Evolutionary conservation across 2,797 vertebrate species (phyloP).

Genomic region (Hyperoplus lanceolatus): DNA sequence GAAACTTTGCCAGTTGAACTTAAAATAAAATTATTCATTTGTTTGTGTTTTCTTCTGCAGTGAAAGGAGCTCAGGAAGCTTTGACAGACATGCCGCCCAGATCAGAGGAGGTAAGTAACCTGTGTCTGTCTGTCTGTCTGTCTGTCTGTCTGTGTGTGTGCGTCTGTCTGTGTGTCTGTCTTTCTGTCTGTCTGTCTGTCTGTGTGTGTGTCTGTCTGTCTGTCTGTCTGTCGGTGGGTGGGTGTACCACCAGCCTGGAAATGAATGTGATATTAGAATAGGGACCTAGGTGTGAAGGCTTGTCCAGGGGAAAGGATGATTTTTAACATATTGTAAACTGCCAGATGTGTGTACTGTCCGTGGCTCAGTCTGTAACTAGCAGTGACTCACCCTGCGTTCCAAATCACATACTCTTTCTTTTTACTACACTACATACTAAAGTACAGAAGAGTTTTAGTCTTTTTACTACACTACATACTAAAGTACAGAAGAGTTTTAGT

Average conservation of each 20-base stretch:
- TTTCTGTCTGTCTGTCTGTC: slow-evolving; percentile 3
- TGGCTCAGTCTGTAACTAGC: not conserved
- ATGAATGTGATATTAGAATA: slow-evolving; percentile 36
- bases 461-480: too few species aligned
- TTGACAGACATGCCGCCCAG: slow-evolving; percentile 96
- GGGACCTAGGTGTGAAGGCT: slow-evolving; percentile 50
- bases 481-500: too few species aligned
- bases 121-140: not conserved
- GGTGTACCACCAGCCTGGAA: slow-evolving; percentile 22
- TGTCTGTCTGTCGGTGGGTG: slow-evolving; percentile 9
- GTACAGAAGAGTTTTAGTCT: too few species aligned
- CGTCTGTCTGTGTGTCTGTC: too few species aligned
- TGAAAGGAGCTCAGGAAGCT: slow-evolving; percentile 90
- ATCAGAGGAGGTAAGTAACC: slow-evolving; percentile 89
- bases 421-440: too few species aligned
- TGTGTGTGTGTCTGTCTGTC: slow-evolving; percentile 1
- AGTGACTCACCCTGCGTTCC: too few species aligned
- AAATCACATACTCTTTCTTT: too few species aligned
- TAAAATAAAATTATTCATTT: not conserved
- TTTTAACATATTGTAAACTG: slow-evolving; percentile 21
- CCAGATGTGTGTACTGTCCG: slow-evolving; percentile 17
- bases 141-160: slow-evolving; percentile 17
- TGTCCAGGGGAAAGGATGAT: slow-evolving; percentile 33
- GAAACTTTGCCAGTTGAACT: too few species aligned
- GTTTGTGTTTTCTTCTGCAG: slow-evolving; percentile 65